A percentile compares a stretch with the other conserved stretches of the same genome.
These are phyloP conservation scores for Procavia capensis DNA, from an alignment of 2,113 vertebrate species.

Conservation along the genomic window DNA sequence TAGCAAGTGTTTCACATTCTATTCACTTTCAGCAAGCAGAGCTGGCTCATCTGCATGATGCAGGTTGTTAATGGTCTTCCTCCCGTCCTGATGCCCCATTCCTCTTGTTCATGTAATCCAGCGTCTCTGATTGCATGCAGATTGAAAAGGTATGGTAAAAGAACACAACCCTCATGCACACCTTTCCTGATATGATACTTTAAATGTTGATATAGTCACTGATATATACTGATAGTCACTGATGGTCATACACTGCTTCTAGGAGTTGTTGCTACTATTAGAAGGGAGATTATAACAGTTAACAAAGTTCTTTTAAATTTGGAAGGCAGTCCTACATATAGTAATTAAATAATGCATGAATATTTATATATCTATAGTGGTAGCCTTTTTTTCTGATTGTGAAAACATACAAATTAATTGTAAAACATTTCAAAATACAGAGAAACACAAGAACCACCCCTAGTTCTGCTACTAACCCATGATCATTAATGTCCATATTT, in stretches of 20 bases:
- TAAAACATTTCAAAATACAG: neutral
- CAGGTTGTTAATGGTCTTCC: too few species aligned
- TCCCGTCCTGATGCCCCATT: too few species aligned
- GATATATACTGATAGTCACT: neutral
- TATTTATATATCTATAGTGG: neutral
- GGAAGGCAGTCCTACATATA: neutral
- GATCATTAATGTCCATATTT: too few species aligned
- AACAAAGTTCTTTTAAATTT: neutral
- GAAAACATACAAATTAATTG: neutral
- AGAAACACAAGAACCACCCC: neutral
- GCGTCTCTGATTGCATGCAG: too few species aligned
- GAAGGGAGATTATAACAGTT: neutral
- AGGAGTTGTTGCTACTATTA: neutral
- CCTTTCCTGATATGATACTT: neutral
- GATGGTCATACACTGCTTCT: neutral
- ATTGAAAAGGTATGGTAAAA: too few species aligned
- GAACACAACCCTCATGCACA: too few species aligned
- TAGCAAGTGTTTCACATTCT: too few species aligned
- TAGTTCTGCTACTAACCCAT: neutral
- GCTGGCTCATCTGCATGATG: too few species aligned
- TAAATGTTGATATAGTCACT: neutral
- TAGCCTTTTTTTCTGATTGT: neutral
- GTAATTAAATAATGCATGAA: neutral
- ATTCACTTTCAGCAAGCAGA: too few species aligned
- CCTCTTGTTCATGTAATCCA: too few species aligned